Evolutionary conservation across 2,888 invertebrate genomes (phyloP), one percentile per base, ranked within the genome.

Genomic region (Ectropis crepuscularia): DNA sequence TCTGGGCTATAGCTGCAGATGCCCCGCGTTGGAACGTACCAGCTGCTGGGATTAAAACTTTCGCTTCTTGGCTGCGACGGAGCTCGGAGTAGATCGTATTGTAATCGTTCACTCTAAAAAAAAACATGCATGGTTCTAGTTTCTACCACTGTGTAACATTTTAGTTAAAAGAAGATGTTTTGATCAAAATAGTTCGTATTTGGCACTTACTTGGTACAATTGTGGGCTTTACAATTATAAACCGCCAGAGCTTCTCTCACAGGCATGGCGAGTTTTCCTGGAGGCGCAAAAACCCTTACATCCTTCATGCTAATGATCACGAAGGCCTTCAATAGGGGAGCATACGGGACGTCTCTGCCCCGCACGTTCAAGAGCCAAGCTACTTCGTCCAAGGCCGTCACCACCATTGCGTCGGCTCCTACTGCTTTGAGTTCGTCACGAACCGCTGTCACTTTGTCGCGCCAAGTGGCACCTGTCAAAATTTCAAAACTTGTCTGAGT

Each of bases 291-390:
- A 38, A 97, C 93, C 74, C 95, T 93, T 37, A 97, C 90, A 58
- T 95, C 94, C 5, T 93, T 89, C 67, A 93, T 89, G 61, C 95
- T 95, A 48, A 97, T 84, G 46, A 97, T 88, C 1, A 96, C 94
- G 81, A 97, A 97, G 46, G 96, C 95, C 78, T 96, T 95, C 7
- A 97, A 90, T 12, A 97, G 95, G 0, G 98, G 98, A 0, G 96
- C 96, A 81, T 95, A 96, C 0, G 96, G 96, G 68, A 97, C 93
- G 88, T 98, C 98, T 61, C 94, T 92, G 0, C 97, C 98, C n/a
- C 98, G 94, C 12, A 98, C 94, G 83, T 98, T 98, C 42, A 98
- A 92, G 41, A 98, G 87, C 96, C 98, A 98, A 0, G 98, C 97
- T 28, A 92, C 89, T 85, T 98, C 98, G 75, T 98, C 97, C 59